Evolutionary conservation across 2,113 vertebrate species (phyloP).

Genomic region (Hydrochoerus hydrochaeris): DNA sequence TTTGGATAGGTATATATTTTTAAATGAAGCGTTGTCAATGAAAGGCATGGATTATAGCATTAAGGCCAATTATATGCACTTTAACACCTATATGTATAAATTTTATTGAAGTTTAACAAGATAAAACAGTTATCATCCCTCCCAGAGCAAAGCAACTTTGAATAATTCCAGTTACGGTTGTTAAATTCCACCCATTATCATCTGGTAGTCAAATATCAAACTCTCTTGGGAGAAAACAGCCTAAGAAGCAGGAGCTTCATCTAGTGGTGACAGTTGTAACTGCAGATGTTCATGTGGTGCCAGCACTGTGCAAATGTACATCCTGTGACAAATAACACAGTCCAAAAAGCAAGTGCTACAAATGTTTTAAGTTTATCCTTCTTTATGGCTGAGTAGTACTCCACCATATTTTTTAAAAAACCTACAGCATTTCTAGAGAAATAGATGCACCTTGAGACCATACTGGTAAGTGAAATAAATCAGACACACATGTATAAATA

Average conservation of each 20-base stretch:
- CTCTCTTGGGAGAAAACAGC: neutral
- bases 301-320: neutral
- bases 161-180: neutral
- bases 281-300: neutral
- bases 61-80: neutral
- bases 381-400: neutral
- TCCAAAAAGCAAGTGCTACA: neutral
- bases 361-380: neutral
- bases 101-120: constrained; percentile 34
- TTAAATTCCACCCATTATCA: neutral
- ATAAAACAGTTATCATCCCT: neutral
- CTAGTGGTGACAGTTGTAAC: constrained; percentile 41
- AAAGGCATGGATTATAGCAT: neutral
- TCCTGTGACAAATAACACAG: neutral
- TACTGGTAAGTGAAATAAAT: neutral
- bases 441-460: neutral
- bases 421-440: neutral
- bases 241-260: constrained; percentile 41
- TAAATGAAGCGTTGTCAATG: neutral
- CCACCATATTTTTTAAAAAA: neutral
- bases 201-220: neutral
- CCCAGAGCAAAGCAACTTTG: neutral
- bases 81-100: neutral
- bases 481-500: neutral
- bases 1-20: neutral